phyloP scores from a whole-genome alignment of 2,888 invertebrate genomes.

The Palloptera scutellata region DNA sequence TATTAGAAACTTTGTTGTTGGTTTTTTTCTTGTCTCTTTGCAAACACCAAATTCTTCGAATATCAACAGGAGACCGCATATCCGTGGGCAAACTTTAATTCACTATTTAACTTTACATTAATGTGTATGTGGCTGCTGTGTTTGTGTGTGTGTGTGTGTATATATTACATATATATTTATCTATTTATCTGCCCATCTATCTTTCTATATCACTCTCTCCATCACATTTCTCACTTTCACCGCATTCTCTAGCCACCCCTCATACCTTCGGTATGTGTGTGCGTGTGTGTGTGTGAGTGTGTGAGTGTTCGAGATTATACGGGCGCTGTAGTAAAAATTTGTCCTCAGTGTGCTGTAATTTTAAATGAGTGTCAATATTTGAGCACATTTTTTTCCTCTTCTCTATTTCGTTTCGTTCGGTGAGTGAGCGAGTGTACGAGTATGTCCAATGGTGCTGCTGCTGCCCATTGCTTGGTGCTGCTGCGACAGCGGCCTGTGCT shows the following conservation, averaged over 20 bases:
- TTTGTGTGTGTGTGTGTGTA: neutral
- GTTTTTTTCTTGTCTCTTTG: too few relatives aligned
- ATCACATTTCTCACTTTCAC: neutral
- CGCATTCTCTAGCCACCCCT: too few relatives aligned
- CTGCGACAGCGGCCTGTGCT: conserved; percentile 11
- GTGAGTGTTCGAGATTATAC: conserved; percentile 11
- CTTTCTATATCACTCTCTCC: neutral
- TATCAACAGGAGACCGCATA: neutral
- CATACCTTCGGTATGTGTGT: too few relatives aligned
- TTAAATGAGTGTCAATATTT: conserved; percentile 33
- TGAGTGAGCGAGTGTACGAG: neutral
- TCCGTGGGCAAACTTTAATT: conserved; percentile 21
- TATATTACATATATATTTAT: neutral
- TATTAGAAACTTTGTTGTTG: too few relatives aligned
- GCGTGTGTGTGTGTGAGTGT: neutral
- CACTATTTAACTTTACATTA: conserved; percentile 21
- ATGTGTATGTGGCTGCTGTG: too few relatives aligned
- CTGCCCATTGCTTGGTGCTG: conserved; percentile 3
- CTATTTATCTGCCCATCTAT: neutral
- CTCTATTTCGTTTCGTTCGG: neutral
- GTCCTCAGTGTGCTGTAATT: conserved; percentile 29
- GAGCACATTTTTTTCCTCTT: conserved; percentile 11
- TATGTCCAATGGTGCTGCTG: neutral
- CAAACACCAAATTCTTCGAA: too few relatives aligned
- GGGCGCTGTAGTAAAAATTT: conserved; percentile 18